A percentile compares a stretch with the other conserved stretches of the same genome.
phyloP scores from a whole-genome alignment of 2,888 invertebrate species.

The Epinotia bilunana region DNA sequence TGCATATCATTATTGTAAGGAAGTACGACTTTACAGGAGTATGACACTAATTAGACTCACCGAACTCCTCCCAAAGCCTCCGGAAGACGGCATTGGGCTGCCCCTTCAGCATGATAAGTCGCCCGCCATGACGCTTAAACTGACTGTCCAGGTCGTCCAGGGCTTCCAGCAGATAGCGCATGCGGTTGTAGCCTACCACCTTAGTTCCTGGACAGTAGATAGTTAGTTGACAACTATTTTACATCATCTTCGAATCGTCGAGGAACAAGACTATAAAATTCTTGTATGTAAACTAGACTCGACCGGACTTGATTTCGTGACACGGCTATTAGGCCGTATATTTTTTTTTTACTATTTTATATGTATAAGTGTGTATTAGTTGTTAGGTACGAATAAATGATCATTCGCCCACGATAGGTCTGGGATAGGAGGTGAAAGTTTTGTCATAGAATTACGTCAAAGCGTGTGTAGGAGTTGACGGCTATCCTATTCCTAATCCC shows the following conservation, averaged over 20 bases:
- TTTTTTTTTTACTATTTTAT: too few species aligned
- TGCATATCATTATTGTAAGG: background rate
- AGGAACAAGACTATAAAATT: background rate
- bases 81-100: conserved; percentile 84
- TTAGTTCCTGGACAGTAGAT: conserved; percentile 80
- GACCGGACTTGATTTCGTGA: too few species aligned
- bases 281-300: too few species aligned
- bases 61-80: conserved; percentile 85
- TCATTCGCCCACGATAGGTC: too few species aligned
- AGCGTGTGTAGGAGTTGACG: too few species aligned
- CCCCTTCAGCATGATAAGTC: conserved; percentile 86
- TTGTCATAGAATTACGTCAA: too few species aligned
- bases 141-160: conserved; percentile 86
- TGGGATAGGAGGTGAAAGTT: too few species aligned
- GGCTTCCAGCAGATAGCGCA: conserved; percentile 88
- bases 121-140: conserved; percentile 83
- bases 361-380: too few species aligned
- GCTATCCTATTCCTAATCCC: too few species aligned
- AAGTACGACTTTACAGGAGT: too few species aligned
- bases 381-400: too few species aligned
- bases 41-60: conserved; percentile 53
- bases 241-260: background rate
- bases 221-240: background rate
- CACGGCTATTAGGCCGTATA: too few species aligned
- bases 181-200: conserved; percentile 87